Evolutionary conservation across 2,113 vertebrate species (phyloP), one percentile per base, ranked within the genome.

Genomic region (Triplophysa siluroides): DNA sequence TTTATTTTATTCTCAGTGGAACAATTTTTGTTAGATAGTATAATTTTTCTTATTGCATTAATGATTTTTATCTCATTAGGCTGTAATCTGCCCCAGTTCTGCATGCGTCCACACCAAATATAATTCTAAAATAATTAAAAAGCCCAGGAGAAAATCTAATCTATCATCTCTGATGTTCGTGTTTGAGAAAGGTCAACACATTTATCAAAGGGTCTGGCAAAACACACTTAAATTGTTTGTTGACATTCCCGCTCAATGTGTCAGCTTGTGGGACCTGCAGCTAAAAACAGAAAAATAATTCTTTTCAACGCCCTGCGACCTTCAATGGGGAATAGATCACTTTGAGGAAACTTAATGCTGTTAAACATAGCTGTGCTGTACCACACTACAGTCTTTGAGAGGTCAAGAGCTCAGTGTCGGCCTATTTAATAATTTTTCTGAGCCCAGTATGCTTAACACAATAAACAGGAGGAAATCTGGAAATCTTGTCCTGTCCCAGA

Each of bases 291-390:
- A 76, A 81, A 84, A 74, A 76, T 41, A 76, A 76, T 76, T 45
- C 29, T 56, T 45, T 84, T 62, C 86, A 80, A 73, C 78, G 29
- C 18, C 67, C 56, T 60, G 58, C 75, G 77, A 83, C 50, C 78
- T 81, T 66, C 13, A 70, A 47, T 23, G 33, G 63, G 52, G 85
- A 87, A 86, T 86, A 83, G 78, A 87, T 87, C 85, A 69, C 21
- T 72, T 67, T 18, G 60, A 78, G 83, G 88, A 88, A 87, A 87
- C 78, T 54, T 65, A 81, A 86, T 86, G 81, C 86, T 77, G 61
- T 81, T 41, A 67, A 77, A 77, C 70, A 38, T 71, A 69, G 80
- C 66, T 80, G 24, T 73, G 45, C 76, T 78, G 72, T 71, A 61
- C 68, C 68, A 33, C 68, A 33, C 62, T 52, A 41, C 61, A 79